Evolutionary conservation across 2,888 invertebrate species (phyloP).

Genomic region (Cheilosia grossa): DNA sequence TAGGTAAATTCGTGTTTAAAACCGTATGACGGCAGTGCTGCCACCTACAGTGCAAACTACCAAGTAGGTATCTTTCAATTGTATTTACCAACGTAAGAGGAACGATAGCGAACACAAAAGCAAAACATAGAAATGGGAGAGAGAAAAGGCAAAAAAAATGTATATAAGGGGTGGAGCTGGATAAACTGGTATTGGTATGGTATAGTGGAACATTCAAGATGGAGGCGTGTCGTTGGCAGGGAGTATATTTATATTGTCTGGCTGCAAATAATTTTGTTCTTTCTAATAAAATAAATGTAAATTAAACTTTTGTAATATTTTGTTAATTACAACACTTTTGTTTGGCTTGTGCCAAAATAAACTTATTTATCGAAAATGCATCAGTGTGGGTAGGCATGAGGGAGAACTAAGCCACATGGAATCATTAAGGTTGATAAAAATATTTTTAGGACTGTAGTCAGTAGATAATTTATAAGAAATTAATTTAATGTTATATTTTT

Average conservation of each 20-base stretch:
- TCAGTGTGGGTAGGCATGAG: too few species aligned
- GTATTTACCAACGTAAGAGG: slow-evolving; percentile 27
- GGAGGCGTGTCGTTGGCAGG: slow-evolving; percentile 13
- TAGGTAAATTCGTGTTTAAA: slow-evolving; percentile 32
- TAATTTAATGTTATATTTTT: too few species aligned
- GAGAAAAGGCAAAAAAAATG: slow-evolving; percentile 1
- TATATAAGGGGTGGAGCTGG: slow-evolving; percentile 50
- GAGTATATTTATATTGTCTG: not conserved
- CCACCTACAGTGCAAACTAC: slow-evolving; percentile 4
- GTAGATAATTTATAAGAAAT: not conserved
- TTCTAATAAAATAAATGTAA: too few species aligned
- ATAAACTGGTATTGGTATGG: slow-evolving; percentile 2
- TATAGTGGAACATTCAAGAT: slow-evolving; percentile 1
- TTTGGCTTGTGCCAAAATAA: too few species aligned
- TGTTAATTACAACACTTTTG: too few species aligned
- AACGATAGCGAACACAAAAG: not conserved
- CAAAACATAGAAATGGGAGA: not conserved
- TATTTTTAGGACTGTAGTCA: not conserved
- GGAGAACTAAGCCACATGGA: too few species aligned
- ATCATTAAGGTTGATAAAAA: too few species aligned
- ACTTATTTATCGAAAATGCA: too few species aligned
- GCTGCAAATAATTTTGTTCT: not conserved
- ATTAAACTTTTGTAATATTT: not conserved
- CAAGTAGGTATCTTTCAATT: slow-evolving; percentile 1
- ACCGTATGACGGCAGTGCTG: not conserved